phyloP scores from a whole-genome alignment of 2,888 invertebrate genomes.

The Hyposoter didymator region DNA sequence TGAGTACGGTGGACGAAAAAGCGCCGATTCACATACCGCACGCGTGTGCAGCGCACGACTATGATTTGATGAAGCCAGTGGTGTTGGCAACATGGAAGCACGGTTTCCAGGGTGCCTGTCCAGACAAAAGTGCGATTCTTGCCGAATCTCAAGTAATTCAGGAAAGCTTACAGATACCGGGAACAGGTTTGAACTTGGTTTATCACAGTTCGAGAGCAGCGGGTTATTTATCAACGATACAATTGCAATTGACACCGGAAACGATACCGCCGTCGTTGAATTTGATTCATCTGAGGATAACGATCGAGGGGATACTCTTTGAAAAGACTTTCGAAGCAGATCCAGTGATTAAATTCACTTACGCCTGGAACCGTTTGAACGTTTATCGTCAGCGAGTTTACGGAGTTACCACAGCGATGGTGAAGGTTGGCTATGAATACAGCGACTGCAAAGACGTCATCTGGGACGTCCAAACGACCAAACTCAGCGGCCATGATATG shows the following conservation, averaged over 20 bases:
- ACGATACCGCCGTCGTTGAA: slow-evolving; percentile 92
- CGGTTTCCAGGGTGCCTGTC: slow-evolving; percentile 97
- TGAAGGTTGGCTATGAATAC: slow-evolving; percentile 98
- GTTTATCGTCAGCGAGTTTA: slow-evolving; percentile 98
- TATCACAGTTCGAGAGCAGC: slow-evolving; percentile 98
- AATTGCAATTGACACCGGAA: slow-evolving; percentile 95
- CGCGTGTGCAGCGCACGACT: slow-evolving; percentile 94
- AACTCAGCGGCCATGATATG: slow-evolving; percentile 98
- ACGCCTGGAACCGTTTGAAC: slow-evolving; percentile 98
- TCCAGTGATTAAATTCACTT: slow-evolving; percentile 98
- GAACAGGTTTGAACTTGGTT: slow-evolving; percentile 97
- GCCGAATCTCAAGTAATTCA: slow-evolving; percentile 97
- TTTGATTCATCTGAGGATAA: slow-evolving; percentile 96
- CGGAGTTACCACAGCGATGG: slow-evolving; percentile 97
- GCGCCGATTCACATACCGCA: slow-evolving; percentile 88
- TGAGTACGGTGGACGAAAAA: slow-evolving; percentile 93
- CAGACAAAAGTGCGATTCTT: slow-evolving; percentile 95
- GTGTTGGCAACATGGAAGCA: slow-evolving; percentile 97
- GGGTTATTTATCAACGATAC: slow-evolving; percentile 96
- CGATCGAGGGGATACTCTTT: slow-evolving; percentile 97
- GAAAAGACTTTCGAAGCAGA: slow-evolving; percentile 98
- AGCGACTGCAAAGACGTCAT: slow-evolving; percentile 95
- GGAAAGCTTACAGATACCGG: slow-evolving; percentile 97
- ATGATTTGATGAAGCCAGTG: slow-evolving; percentile 96
- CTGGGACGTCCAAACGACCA: slow-evolving; percentile 98